A percentile compares a stretch with the other conserved stretches of the same genome.
These are phyloP conservation scores for Rhodinocichla rosea DNA, from an alignment of 2,113 vertebrate species.

Conservation along the genomic window DNA sequence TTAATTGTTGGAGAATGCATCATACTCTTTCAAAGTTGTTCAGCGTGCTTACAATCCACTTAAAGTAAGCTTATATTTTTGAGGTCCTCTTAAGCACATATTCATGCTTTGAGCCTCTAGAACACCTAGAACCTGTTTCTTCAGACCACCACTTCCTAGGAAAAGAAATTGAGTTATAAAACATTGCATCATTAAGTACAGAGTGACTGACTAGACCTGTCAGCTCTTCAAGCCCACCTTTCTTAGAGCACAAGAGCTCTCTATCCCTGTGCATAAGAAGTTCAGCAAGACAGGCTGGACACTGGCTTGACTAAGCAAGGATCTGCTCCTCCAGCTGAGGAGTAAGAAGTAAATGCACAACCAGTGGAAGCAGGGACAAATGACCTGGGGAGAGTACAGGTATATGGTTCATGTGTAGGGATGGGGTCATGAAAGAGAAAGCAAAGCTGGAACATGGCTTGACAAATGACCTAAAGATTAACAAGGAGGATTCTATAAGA, in stretches of 20 bases:
- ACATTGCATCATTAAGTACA: neutral
- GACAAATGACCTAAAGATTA: neutral
- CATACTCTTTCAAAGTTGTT: neutral
- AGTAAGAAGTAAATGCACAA: neutral
- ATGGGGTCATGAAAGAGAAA: neutral
- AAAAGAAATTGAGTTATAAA: neutral
- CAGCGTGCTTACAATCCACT: neutral
- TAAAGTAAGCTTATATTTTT: neutral
- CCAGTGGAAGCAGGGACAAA: neutral
- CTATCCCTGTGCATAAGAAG: neutral
- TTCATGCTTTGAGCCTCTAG: neutral
- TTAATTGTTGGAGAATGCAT: neutral
- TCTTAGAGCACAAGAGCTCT: neutral
- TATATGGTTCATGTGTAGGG: neutral
- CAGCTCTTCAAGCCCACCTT: neutral
- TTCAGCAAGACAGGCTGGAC: neutral
- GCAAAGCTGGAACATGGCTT: neutral
- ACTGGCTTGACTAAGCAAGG: neutral
- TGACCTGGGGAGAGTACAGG: neutral
- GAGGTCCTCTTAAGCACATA: neutral
- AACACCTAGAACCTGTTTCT: neutral
- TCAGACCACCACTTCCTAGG: neutral
- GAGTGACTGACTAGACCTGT: neutral
- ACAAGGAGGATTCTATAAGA: neutral
- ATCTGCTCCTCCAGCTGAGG: neutral